Evolutionary conservation across 2,888 invertebrate genomes (phyloP), one percentile per base, ranked within the genome.

Genomic region (Onchidella celtica): DNA sequence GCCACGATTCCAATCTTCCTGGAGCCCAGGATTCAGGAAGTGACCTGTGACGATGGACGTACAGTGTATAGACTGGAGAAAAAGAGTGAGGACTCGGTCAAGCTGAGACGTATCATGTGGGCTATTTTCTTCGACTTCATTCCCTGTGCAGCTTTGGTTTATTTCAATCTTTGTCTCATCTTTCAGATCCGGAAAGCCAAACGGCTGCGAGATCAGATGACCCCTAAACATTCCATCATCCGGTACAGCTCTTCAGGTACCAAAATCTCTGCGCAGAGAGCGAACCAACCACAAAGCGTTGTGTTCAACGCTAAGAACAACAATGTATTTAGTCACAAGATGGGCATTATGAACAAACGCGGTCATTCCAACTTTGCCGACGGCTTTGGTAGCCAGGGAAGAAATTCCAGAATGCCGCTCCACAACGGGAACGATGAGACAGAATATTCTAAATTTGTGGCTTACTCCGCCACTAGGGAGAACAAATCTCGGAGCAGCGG

Each of bases 161-260:
- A 89, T 83, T 92, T 92, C 83, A 92, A 92, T 79, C 86, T 88
- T 0, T 91, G 91, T 79, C 86, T 92, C 11, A 91, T 92, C 32
- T 85, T 85, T 76, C 90, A 82, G 57, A 84, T 84, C 57, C 82
- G 74, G 47, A 76, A 79, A 21, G 82, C 84, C 21, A 84, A 82
- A 32, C 47, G 61, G 40, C 73, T 82, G 11, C 61, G 84, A 2
- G 80, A 82, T 4, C 36, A 74, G 61, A 80, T 82, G 80, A 77
- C 82, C n/a, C 82, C 80, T 0, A 79, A 70, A 34, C 69, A 77
- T 9, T 40, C 73, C 0, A 87, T 82, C 88, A 88, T 32, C 87
- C 32, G 59, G 1, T 70, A 47, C 36, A 63, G 17, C 27, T 40
- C 61, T 21, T 21, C 38, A 1, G 40, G 61, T 9, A 32, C 9